Conservation (phyloP, 2,888 invertebrate species). For the Callosobruchus maculatus region DNA sequence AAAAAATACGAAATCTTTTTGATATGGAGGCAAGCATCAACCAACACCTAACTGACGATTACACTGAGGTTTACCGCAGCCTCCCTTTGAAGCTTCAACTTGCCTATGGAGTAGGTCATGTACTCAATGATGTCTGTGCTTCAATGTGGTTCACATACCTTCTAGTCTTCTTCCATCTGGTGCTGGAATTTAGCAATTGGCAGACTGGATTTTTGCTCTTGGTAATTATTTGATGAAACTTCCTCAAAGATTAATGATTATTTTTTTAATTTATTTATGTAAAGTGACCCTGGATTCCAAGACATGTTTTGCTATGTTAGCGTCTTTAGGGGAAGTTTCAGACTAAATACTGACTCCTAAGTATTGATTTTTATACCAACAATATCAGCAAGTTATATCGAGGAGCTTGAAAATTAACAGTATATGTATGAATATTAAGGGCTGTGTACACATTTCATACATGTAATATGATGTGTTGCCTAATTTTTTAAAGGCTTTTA, state of each 20-base stretch:
- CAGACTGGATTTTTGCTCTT: slow-evolving; percentile 67
- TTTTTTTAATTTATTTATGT: too few relatives aligned
- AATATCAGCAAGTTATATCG: too few relatives aligned
- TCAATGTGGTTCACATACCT: slow-evolving; percentile 95
- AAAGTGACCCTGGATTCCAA: too few relatives aligned
- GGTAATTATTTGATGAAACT: neutral
- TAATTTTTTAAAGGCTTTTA: too few relatives aligned
- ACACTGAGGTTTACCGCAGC: slow-evolving; percentile 51
- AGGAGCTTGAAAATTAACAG: too few relatives aligned
- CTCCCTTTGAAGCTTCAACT: slow-evolving; percentile 49
- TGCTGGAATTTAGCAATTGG: slow-evolving; percentile 57
- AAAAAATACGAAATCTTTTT: neutral
- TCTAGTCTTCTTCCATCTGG: slow-evolving; percentile 73
- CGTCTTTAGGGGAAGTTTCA: too few relatives aligned
- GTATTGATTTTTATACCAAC: too few relatives aligned
- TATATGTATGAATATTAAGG: too few relatives aligned
- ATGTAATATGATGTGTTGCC: too few relatives aligned
- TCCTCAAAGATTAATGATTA: neutral
- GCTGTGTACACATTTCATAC: too few relatives aligned
- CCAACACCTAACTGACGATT: slow-evolving; percentile 39
- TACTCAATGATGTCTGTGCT: slow-evolving; percentile 89
- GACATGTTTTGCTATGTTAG: too few relatives aligned
- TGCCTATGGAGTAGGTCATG: slow-evolving; percentile 78
- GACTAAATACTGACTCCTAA: too few relatives aligned
- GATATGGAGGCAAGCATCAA: slow-evolving; percentile 11